Percentiles rank a stretch among this genome's conserved stretches.
phyloP scores from a whole-genome alignment of 2,797 vertebrate genomes.

The Epinephelus coioides region DNA sequence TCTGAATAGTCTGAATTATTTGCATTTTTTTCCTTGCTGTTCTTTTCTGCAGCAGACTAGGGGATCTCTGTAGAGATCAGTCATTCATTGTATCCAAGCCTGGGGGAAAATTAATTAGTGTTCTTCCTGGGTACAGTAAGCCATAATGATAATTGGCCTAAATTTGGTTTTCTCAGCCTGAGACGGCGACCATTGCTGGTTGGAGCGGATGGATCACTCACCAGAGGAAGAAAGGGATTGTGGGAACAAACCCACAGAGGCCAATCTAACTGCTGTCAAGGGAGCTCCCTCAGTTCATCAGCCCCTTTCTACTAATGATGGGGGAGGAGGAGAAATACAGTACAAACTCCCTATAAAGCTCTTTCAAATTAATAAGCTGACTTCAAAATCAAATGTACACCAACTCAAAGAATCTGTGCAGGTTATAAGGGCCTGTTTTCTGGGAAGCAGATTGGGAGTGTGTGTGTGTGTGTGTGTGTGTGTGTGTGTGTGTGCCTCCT shows the following conservation, averaged over 20 bases:
- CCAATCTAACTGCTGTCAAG: conserved; percentile 79
- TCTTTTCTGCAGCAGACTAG: conserved; percentile 62
- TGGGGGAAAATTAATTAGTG: conserved; percentile 84
- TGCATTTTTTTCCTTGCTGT: conserved; percentile 66
- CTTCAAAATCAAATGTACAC: conserved; percentile 53
- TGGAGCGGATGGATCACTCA: conserved; percentile 73
- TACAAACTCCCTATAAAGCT: conserved; percentile 54
- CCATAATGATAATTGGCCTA: conserved; percentile 84
- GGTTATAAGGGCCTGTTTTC: conserved; percentile 48
- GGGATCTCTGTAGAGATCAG: conserved; percentile 66
- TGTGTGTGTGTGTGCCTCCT: conserved; percentile 39
- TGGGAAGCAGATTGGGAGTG: conserved; percentile 35
- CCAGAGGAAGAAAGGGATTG: conserved; percentile 76
- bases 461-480: neutral
- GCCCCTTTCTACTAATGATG: conserved; percentile 62
- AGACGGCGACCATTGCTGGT: conserved; percentile 56
- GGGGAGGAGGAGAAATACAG: conserved; percentile 50
- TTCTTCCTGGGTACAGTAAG: conserved; percentile 75
- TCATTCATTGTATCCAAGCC: conserved; percentile 76
- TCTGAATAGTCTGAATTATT: conserved; percentile 24
- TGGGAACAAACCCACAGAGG: conserved; percentile 76
- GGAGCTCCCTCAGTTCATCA: conserved; percentile 79
- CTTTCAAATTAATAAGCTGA: conserved; percentile 60
- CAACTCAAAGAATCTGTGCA: conserved; percentile 26
- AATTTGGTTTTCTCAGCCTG: conserved; percentile 76